Evolutionary conservation across 2,797 vertebrate genomes (phyloP).

Genomic region (Myiothlypis coronata): DNA sequence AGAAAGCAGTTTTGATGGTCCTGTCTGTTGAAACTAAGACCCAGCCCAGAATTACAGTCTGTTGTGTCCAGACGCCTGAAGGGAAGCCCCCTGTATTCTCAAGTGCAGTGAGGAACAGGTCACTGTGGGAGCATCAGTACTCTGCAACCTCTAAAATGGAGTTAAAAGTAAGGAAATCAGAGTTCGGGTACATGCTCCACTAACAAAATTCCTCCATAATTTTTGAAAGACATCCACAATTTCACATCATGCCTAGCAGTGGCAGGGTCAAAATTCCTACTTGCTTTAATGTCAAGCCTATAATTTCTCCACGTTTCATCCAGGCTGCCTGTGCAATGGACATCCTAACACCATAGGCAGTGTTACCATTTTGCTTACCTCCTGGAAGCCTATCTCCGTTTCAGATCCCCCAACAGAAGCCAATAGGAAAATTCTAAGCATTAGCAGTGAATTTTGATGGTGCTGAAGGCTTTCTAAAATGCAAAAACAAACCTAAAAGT

Average conservation of each 20-base stretch:
- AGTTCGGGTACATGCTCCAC: background rate
- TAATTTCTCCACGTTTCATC: background rate
- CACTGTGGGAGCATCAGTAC: background rate
- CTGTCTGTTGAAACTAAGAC: background rate
- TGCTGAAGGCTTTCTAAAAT: background rate
- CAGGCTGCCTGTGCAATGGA: background rate
- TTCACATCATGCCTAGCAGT: background rate
- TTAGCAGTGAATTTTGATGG: background rate
- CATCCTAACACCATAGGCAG: accelerated
- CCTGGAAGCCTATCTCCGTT: background rate
- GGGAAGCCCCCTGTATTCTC: background rate
- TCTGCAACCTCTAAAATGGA: background rate
- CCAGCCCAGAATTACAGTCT: background rate
- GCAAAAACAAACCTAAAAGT: background rate
- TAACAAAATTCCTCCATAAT: background rate
- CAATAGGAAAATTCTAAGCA: background rate
- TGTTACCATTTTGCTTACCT: accelerated
- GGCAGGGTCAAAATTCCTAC: background rate
- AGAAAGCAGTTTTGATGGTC: background rate
- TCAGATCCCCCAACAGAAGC: background rate
- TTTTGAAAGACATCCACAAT: background rate
- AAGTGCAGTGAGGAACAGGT: accelerated
- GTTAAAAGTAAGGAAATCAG: background rate
- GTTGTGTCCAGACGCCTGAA: background rate
- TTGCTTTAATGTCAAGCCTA: background rate